Evolutionary conservation across 2,797 vertebrate species (phyloP).

Genomic region (Mus caroli): DNA sequence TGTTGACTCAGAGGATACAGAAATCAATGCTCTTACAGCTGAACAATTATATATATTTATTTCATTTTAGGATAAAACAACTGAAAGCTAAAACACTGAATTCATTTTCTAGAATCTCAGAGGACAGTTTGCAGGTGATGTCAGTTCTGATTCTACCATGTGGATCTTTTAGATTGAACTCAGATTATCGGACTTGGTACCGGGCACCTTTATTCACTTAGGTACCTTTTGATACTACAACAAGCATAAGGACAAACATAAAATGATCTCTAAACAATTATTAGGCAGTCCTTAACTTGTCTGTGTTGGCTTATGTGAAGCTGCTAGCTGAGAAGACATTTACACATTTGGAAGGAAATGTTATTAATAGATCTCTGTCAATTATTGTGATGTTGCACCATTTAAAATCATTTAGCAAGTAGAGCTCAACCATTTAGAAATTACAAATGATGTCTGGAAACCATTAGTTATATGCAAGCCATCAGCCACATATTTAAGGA

Average conservation of each 20-base stretch:
- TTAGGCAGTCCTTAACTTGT: slow-evolving; percentile 10
- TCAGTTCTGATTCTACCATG: background rate
- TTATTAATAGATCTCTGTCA: slow-evolving; percentile 58
- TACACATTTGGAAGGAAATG: slow-evolving; percentile 62
- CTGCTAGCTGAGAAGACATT: slow-evolving; percentile 60
- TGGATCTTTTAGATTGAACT: too few species aligned
- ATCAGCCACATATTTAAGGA: slow-evolving; percentile 53
- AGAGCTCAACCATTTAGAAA: slow-evolving; percentile 23
- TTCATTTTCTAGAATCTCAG: background rate
- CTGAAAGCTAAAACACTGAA: background rate
- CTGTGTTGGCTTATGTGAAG: slow-evolving; percentile 61
- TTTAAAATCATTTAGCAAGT: slow-evolving; percentile 41
- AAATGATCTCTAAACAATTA: slow-evolving; percentile 29
- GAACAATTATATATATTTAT: background rate
- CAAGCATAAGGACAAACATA: background rate
- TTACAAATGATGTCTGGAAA: slow-evolving; percentile 45
- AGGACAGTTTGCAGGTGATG: background rate
- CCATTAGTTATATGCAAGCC: slow-evolving; percentile 30
- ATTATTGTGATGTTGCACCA: background rate
- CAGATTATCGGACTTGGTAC: background rate
- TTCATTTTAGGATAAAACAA: slow-evolving; percentile 33
- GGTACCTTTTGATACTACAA: background rate
- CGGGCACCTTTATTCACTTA: background rate
- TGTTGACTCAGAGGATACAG: background rate
- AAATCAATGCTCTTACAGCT: background rate